Evolutionary conservation across 2,888 invertebrate species (phyloP).

Genomic region (Epinotia demarniana): DNA sequence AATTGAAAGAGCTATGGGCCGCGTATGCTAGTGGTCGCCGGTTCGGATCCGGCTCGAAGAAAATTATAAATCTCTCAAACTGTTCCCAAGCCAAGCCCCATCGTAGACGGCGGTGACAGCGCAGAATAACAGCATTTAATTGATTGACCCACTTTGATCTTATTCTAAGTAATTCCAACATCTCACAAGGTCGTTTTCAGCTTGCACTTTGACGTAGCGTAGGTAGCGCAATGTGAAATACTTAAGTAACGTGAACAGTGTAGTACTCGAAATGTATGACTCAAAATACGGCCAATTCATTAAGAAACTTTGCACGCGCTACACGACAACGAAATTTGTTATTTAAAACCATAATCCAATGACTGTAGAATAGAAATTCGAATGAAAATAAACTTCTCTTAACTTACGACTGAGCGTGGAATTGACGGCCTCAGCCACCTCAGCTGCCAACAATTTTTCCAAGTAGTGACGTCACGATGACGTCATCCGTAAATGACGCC

Average conservation of each 20-base stretch:
- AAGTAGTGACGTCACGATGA: conserved; percentile 34
- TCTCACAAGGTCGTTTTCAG: not conserved
- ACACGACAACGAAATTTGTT: not conserved
- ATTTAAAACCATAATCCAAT: not conserved
- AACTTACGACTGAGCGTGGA: not conserved
- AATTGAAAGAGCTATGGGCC: too few relatives aligned
- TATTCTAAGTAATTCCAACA: not conserved
- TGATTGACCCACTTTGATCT: too few relatives aligned
- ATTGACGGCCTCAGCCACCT: conserved; percentile 20
- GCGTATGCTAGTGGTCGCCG: too few relatives aligned
- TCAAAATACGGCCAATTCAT: conserved; percentile 18
- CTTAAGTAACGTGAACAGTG: not conserved
- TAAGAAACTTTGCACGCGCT: conserved; percentile 25
- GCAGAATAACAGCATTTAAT: too few relatives aligned
- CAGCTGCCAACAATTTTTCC: conserved; percentile 31
- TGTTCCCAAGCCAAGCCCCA: too few relatives aligned
- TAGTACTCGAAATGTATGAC: conserved; percentile 15
- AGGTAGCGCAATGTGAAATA: not conserved
- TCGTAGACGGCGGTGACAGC: too few relatives aligned
- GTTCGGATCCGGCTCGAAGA: too few relatives aligned
- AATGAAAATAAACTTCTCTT: not conserved
- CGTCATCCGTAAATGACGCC: conserved; percentile 19
- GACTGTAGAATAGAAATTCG: not conserved
- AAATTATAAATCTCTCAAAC: too few relatives aligned
- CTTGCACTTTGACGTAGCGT: too few relatives aligned